Evolutionary conservation across 2,888 invertebrate species (phyloP).

Genomic region (Dorcus hopei): DNA sequence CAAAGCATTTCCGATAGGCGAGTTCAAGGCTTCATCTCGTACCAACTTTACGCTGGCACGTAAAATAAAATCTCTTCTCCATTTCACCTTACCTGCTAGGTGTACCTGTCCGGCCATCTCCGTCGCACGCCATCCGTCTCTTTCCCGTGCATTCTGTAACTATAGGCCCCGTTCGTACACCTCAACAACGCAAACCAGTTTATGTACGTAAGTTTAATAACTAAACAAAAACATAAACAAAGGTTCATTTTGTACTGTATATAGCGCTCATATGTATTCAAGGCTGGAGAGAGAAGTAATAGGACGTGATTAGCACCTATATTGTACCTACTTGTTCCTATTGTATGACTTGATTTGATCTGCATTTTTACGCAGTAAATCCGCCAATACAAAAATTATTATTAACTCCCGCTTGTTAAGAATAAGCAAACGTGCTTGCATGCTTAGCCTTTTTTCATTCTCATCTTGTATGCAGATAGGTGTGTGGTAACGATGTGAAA

Average conservation of each 20-base stretch:
- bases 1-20: conserved; percentile 18
- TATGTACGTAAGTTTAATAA: not conserved
- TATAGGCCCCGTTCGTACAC: not conserved
- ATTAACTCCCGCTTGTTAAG: too few relatives aligned
- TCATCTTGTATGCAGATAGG: too few relatives aligned
- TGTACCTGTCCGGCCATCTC: not conserved
- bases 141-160: not conserved
- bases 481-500: too few relatives aligned
- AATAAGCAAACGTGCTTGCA: too few relatives aligned
- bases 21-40: conserved; percentile 18
- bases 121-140: not conserved
- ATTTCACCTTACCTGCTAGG: conserved; percentile 7
- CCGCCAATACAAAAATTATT: too few relatives aligned
- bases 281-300: not conserved
- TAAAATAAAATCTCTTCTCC: conserved; percentile 10
- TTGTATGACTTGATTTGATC: too few relatives aligned
- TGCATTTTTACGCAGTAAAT: too few relatives aligned
- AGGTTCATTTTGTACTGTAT: not conserved
- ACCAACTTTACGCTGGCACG: conserved; percentile 12
- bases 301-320: too few relatives aligned
- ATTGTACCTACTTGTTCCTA: too few relatives aligned
- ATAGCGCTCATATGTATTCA: not conserved
- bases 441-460: too few relatives aligned
- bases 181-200: not conserved
- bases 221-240: conserved; percentile 1